These are phyloP conservation scores for Ichneumon xanthorius DNA, from an alignment of 2,888 invertebrate species.

Conservation along the genomic window DNA sequence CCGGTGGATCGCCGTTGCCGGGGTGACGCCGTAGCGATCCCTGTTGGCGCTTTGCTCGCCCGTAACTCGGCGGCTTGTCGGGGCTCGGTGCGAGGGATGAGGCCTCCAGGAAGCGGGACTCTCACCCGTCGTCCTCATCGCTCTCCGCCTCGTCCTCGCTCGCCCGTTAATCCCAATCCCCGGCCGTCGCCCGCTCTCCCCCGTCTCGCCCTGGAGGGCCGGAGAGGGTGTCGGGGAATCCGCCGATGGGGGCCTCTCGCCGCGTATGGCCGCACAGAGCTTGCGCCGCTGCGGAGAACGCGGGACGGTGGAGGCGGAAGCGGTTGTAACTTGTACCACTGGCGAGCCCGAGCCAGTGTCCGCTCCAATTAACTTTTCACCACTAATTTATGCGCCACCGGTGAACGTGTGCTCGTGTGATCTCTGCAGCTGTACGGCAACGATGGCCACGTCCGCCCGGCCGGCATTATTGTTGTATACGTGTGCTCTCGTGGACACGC, in stretches of 20 bases:
- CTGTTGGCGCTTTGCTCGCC: conserved; percentile 54
- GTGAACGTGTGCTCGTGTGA: conserved; percentile 64
- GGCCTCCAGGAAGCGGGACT: conserved; percentile 61
- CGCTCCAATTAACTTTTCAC: conserved; percentile 84
- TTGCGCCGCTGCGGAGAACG: not conserved
- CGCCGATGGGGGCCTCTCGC: not conserved
- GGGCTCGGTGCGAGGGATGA: conserved; percentile 64
- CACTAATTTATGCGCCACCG: conserved; percentile 82
- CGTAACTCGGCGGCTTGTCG: conserved; percentile 60
- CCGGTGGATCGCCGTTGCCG: conserved; percentile 60
- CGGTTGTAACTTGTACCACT: conserved; percentile 81
- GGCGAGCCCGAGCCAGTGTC: conserved; percentile 81
- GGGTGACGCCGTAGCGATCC: conserved; percentile 28
- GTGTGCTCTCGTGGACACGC: conserved; percentile 27
- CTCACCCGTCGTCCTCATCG: conserved; percentile 23
- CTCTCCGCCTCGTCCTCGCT: conserved; percentile 41
- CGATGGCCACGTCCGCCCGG: conserved; percentile 30
- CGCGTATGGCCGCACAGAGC: not conserved
- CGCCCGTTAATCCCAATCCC: conserved; percentile 23
- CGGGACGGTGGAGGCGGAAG: conserved; percentile 38
- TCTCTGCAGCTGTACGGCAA: conserved; percentile 55
- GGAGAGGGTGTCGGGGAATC: not conserved
- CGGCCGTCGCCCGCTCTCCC: conserved; percentile 21
- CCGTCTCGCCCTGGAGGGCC: not conserved
- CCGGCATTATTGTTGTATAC: conserved; percentile 23